Evolutionary conservation across 23 tunicate species (phyloP).

Genomic region (Trididemnum clinides): DNA sequence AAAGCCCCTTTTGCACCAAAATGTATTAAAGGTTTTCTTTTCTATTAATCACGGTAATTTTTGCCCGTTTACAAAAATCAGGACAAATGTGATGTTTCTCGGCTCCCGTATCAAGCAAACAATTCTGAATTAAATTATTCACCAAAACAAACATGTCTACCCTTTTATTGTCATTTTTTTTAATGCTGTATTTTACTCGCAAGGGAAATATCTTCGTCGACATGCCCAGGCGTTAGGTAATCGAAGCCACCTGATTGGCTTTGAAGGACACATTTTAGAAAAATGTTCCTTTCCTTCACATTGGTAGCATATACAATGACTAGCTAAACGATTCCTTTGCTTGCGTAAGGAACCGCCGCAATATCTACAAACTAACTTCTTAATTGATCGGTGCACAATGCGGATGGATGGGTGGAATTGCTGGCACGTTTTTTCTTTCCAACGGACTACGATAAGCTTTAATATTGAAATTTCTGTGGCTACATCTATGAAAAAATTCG

Average conservation of each 20-base stretch:
- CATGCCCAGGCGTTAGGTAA: too few relatives aligned
- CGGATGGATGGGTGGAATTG: background rate
- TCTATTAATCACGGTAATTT: too few relatives aligned
- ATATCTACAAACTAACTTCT: too few relatives aligned
- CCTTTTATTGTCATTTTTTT: background rate
- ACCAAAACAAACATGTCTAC: background rate
- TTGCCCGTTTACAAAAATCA: background rate
- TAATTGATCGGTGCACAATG: too few relatives aligned
- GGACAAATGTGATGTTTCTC: background rate
- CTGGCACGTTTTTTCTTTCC: background rate
- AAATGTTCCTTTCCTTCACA: background rate
- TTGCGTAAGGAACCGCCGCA: background rate
- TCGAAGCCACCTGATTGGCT: too few relatives aligned
- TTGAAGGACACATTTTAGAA: background rate
- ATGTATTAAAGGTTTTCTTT: too few relatives aligned
- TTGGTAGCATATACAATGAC: background rate
- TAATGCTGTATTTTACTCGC: background rate
- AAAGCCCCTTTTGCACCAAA: too few relatives aligned
- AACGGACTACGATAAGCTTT: background rate
- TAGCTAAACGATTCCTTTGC: background rate
- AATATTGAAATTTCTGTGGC: background rate
- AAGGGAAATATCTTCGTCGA: too few relatives aligned
- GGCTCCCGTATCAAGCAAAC: background rate
- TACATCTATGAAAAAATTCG: background rate
- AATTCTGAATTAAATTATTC: background rate